A percentile compares a stretch with the other conserved stretches of the same genome.
These are phyloP conservation scores for Decapterus maruadsi DNA, from an alignment of 2,797 vertebrate species.

Conservation along the genomic window DNA sequence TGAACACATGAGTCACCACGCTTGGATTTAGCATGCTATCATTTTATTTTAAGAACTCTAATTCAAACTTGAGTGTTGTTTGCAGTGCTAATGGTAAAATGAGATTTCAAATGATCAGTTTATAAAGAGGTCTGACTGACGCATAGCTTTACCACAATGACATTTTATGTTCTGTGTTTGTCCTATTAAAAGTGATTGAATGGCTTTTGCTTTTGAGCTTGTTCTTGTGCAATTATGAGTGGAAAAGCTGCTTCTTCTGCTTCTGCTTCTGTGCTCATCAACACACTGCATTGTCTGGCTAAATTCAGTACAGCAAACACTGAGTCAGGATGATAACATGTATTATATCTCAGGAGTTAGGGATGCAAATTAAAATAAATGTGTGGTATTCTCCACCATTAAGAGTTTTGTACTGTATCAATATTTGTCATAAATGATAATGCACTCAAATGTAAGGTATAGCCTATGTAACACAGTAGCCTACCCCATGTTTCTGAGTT, in stretches of 20 bases:
- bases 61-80: not conserved
- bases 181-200: not conserved
- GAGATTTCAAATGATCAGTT: not conserved
- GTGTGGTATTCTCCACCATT: not conserved
- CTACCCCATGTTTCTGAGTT: too few relatives aligned
- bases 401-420: not conserved
- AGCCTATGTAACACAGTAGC: too few relatives aligned
- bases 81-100: not conserved
- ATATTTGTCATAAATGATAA: too few relatives aligned
- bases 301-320: constrained; percentile 20
- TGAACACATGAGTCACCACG: not conserved
- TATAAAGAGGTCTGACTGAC: not conserved
- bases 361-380: constrained; percentile 13
- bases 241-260: too few relatives aligned
- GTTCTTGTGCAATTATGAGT: constrained; percentile 18
- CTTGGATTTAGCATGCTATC: not conserved
- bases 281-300: not conserved
- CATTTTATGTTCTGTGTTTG: constrained; percentile 10
- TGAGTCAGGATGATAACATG: constrained; percentile 6
- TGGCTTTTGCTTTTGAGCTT: not conserved
- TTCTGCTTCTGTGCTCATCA: constrained; percentile 6
- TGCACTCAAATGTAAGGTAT: too few relatives aligned
- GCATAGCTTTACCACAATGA: not conserved
- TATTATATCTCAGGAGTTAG: not conserved
- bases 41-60: not conserved